phyloP scores from a whole-genome alignment of 2,797 vertebrate species.

The Avahi laniger region DNA sequence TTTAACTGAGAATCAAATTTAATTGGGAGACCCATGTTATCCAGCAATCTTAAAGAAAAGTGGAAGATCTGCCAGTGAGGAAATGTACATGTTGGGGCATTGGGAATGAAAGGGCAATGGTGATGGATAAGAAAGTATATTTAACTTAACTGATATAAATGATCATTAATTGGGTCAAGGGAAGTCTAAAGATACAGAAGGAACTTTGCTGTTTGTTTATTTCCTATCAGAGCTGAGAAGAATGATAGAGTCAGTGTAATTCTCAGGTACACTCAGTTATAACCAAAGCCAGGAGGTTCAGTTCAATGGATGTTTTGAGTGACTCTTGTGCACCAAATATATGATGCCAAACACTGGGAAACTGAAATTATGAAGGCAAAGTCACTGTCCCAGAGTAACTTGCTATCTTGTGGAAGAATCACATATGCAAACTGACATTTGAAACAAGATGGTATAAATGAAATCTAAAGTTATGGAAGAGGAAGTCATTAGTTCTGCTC shows the following conservation, averaged over 20 bases:
- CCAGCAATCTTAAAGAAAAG: not conserved
- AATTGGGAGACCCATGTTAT: not conserved
- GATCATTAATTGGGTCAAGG: not conserved
- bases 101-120: not conserved
- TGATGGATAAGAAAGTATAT: not conserved
- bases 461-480: not conserved
- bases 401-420: not conserved
- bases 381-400: not conserved
- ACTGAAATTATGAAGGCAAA: not conserved
- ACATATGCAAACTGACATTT: not conserved
- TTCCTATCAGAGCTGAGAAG: not conserved
- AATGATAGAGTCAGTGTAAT: not conserved
- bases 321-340: not conserved
- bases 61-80: not conserved
- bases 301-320: not conserved
- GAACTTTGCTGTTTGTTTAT: not conserved
- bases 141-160: not conserved
- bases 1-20: slow-evolving; percentile 13
- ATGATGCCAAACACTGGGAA: not conserved
- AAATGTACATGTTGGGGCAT: not conserved
- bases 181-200: not conserved
- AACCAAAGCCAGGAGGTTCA: not conserved
- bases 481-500: not conserved
- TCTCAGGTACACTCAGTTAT: not conserved
- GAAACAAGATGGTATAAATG: not conserved